Base-by-base conservation (phyloP, 1,140 invertebrate species). In the Plectus sambesii region DNA sequence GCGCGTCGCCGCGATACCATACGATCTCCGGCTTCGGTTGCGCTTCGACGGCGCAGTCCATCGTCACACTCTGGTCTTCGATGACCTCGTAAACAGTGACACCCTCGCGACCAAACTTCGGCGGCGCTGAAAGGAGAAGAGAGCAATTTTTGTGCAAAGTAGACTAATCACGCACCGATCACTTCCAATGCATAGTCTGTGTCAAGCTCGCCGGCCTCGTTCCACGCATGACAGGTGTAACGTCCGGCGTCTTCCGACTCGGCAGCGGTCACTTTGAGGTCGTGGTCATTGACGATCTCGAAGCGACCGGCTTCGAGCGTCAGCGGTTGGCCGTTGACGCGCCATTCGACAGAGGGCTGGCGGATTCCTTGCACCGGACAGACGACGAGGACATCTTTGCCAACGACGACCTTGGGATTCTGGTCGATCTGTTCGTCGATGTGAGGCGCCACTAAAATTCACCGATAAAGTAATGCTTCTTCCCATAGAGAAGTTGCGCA, bases 141-240 rank as follows among this genome's bases (percentile, higher is more conserved):
- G 12, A 25, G 3, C 9, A 47, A 43, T 17, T 9, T 19, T n/a
- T n/a, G n/a, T n/a, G n/a, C n/a, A 29, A 12, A 25, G 9, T 47
- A 15, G 20, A 29, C 9, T 15, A 8, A 22, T 20, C 17, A 62
- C 69, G 53, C 60, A 77, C 76, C 72, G 45, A 72, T 65, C 6
- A 78, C 72, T 59, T 74, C 70, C 3, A 77, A 58, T 29, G 63
- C 49, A 60, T 73, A 76, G 9, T 72, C 70, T 27, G 72, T 70
- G 20, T 65, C 58, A 23, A 72, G 56, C 47, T 64, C 60, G 3
- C 75, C 76, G n/a, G 75, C 74, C 53, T 73, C 74, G 60, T 78
- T 78, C 5, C 59, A 55, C n/a, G 75, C 76, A 39, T 69, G 46
- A 60, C 77, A 78, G 4, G 70, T 74, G 55, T 76, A 78, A 19